Base-by-base conservation (phyloP, 2,888 invertebrate genomes). In the Macrophya alboannulata region DNA sequence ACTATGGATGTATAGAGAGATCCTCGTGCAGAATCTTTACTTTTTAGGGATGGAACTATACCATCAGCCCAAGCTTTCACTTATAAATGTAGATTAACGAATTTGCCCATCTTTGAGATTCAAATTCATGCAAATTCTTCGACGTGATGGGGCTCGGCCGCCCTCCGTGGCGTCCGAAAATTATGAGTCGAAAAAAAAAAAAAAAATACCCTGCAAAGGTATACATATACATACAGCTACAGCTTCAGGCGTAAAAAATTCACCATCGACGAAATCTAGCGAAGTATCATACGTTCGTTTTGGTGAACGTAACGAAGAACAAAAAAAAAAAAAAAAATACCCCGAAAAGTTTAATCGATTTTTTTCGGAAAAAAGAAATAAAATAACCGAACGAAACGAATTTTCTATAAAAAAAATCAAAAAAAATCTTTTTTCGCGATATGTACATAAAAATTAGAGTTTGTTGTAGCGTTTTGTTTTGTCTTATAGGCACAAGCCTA, bases 91-190 rank as follows among this genome's bases (percentile, higher is more conserved):
- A 85, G 71, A 85, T 85, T 85, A 82, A 81, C 86, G 84, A 86
- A 84, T 81, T 83, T 86, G 40, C 76, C 68, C 87, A 88, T 88
- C 89, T 89, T 89, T 89, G 88, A 88, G 86, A 89, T 89, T 89
- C 87, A 89, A 89, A 89, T 89, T 86, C 84, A 88, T 89, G 89
- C 87, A 88, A 88, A 89, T 89, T 74, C 25, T 77, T 76, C 51
- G 21, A 43, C 76, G 31, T 31, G 77, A 17, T 25, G 74, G 17
- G 45, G 45, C 31, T 31, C 15, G 55, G 55, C 15, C 31, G 68
- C 17, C 68, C 31, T n/a, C 3, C n/a, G 12, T 43, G n/a, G 43
- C 40, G 74, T 45, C 51, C 31, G 48, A 65, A 83, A 83, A 83
- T 83, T 68, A 83, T 15, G 83, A 71, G 25, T 65, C 3, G 40